Evolutionary conservation across 92 coral and sea anemone species (phyloP).

Genomic region (Palythoa heliodiscus): DNA sequence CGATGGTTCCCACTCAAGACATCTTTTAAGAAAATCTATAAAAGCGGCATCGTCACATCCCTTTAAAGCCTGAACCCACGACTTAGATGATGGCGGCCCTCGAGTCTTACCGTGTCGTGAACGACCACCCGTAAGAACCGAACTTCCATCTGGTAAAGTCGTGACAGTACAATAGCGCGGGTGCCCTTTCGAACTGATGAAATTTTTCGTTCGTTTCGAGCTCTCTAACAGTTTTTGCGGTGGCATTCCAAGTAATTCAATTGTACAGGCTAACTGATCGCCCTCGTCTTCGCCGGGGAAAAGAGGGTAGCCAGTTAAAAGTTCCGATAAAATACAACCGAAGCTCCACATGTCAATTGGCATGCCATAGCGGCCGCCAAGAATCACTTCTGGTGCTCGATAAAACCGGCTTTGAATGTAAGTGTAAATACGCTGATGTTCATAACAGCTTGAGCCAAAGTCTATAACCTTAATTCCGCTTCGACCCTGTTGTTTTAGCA

Average conservation of each 20-base stretch:
- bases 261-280: slow-evolving; percentile 97
- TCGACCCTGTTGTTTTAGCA: slow-evolving; percentile 95
- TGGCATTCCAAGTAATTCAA: slow-evolving; percentile 91
- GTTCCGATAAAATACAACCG: slow-evolving; percentile 95
- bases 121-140: slow-evolving; percentile 94
- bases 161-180: slow-evolving; percentile 97
- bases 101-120: slow-evolving; percentile 97
- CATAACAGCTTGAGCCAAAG: slow-evolving; percentile 99
- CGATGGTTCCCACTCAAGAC: slow-evolving; percentile 96
- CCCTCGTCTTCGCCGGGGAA: slow-evolving; percentile 99
- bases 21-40: slow-evolving; percentile 89
- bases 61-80: slow-evolving; percentile 82
- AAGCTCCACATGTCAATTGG: slow-evolving; percentile 99
- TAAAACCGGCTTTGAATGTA: slow-evolving; percentile 99
- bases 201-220: slow-evolving; percentile 94
- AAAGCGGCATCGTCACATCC: slow-evolving; percentile 94
- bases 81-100: slow-evolving; percentile 90
- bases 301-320: slow-evolving; percentile 95
- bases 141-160: slow-evolving; percentile 90
- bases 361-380: slow-evolving; percentile 96
- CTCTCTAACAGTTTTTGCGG: slow-evolving; percentile 78
- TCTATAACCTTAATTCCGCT: slow-evolving; percentile 98
- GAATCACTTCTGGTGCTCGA: slow-evolving; percentile 97
- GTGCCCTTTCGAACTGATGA: slow-evolving; percentile 93
- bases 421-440: slow-evolving; percentile 95